Percentiles rank a stretch among this genome's conserved stretches.
Conservation (phyloP, 64 coral and sea anemone species). For the Exaiptasia diaphana region DNA sequence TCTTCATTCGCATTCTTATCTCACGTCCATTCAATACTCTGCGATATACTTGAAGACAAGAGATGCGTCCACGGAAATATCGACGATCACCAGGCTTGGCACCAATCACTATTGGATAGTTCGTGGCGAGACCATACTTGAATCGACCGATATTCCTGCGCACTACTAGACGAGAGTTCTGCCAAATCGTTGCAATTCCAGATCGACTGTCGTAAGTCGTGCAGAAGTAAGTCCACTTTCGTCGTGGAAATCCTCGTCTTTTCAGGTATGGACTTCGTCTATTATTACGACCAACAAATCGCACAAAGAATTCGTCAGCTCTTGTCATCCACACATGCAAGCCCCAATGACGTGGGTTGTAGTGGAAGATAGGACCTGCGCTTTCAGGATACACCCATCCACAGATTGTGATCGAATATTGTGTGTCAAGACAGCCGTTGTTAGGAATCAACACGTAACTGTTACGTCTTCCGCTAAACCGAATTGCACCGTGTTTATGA, state of each 20-base stretch:
- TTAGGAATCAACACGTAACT: conserved; percentile 53
- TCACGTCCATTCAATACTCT: conserved; percentile 30
- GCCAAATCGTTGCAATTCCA: conserved; percentile 16
- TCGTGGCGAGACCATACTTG: conserved; percentile 7
- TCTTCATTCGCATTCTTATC: conserved; percentile 29
- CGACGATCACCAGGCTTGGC: conserved; percentile 26
- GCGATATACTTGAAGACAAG: conserved; percentile 69
- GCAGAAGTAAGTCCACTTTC: conserved; percentile 25
- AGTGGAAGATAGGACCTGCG: conserved; percentile 35
- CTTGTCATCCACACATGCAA: neutral
- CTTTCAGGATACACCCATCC: conserved; percentile 43
- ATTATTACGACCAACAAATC: neutral
- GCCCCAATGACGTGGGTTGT: neutral
- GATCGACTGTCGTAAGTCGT: neutral
- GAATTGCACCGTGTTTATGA: neutral
- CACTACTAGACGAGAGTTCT: neutral
- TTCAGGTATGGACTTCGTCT: neutral
- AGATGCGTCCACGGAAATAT: conserved; percentile 49
- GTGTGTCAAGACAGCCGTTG: conserved; percentile 29
- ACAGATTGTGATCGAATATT: conserved; percentile 28
- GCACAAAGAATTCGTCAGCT: neutral
- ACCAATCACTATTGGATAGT: conserved; percentile 32
- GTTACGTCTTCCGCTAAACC: neutral
- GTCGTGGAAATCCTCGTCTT: neutral
- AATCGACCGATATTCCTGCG: neutral